Evolutionary conservation across 2,797 vertebrate species (phyloP).

Genomic region (Rhinoraja longicauda): DNA sequence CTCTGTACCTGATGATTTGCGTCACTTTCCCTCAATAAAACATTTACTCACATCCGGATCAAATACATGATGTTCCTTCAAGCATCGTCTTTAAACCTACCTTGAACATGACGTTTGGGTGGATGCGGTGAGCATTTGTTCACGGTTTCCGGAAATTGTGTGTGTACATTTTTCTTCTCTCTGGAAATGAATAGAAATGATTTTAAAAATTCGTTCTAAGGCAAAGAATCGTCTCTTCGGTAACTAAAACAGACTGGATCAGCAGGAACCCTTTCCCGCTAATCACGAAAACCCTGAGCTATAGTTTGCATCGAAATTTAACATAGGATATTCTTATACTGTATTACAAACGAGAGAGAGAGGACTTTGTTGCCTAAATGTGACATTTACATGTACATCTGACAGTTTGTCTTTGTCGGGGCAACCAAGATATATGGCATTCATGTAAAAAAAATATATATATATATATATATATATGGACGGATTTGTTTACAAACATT

Average conservation of each 20-base stretch:
- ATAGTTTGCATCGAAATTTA: no score
- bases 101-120: no score
- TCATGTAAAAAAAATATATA: no score
- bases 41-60: neutral
- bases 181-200: neutral
- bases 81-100: neutral
- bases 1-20: neutral
- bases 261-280: neutral
- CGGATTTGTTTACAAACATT: slow-evolving; percentile 29
- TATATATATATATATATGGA: no score
- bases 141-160: no score
- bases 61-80: neutral
- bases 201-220: neutral
- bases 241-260: neutral
- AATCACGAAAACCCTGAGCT: neutral
- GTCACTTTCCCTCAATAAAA: neutral
- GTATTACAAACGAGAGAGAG: no score
- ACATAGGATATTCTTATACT: no score
- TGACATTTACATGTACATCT: no score
- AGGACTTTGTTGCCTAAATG: no score
- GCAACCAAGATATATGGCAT: no score
- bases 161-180: neutral
- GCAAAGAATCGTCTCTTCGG: neutral
- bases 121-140: neutral
- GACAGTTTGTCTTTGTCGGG: no score